Base-by-base conservation (phyloP, 2,888 invertebrate genomes). In the Marronus borbonicus region DNA sequence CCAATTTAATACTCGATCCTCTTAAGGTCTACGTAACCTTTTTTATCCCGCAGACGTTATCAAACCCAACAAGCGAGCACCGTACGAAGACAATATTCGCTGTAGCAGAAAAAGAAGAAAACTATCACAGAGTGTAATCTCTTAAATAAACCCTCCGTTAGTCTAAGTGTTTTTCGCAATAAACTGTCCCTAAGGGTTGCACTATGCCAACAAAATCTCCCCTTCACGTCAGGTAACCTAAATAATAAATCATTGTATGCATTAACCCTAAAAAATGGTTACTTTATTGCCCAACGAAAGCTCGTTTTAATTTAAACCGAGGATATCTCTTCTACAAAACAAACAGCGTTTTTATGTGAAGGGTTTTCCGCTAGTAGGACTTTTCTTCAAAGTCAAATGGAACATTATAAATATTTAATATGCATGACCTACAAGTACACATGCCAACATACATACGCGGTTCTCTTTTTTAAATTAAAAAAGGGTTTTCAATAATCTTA, bases 91-190 rank as follows among this genome's bases (percentile, higher is more conserved):
- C 44, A 50, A 77, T 44, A 62, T 64, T 44, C 52, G 12, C 52
- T 62, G 31, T 24, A 70, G 50, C 62, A 55, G 44, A 17, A 68
- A 60, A 60, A 49, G 68, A 83, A 82, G 84, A 83, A 84, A 84
- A 44, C 85, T 85, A 85, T 84, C 84, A 81, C 81, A 82, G 84
- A 84, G 83, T 84, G 85, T 84, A 86, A 86, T 86, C 84, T 85
- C 84, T 84, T 86, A 85, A 86, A 86, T 86, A 86, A 84, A 85
- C 83, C 81, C 84, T 81, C 82, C 80, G 82, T 84, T 83, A 82
- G 83, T 82, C 84, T 85, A 86, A 86, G 85, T 86, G 85, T 86
- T 86, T 86, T 86, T 85, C 84, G 86, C 85, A 84, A 86, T 86
- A 86, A 86, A 86, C 84, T 84, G 84, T 83, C 85, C 70, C 70